phyloP scores from a whole-genome alignment of 2,113 vertebrate species.

The Callipepla squamata region DNA sequence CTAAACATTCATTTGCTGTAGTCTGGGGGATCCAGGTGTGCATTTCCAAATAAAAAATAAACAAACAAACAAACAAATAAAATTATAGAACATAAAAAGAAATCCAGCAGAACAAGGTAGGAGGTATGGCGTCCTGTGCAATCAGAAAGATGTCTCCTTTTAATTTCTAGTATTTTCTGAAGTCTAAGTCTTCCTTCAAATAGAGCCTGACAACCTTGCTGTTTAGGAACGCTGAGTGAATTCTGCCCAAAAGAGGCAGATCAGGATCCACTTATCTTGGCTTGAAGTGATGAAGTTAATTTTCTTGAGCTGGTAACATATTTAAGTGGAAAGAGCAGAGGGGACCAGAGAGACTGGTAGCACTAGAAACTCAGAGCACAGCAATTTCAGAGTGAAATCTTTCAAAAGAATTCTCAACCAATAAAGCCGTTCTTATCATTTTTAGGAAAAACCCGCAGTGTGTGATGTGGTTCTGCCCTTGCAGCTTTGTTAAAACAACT shows the following conservation, averaged over 20 bases:
- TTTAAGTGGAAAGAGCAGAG: fast-evolving
- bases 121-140: background rate
- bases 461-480: background rate
- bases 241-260: fast-evolving
- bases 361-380: fast-evolving
- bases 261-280: background rate
- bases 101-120: background rate
- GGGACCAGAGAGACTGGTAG: background rate
- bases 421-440: background rate
- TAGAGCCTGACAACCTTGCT: fast-evolving
- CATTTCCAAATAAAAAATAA: background rate
- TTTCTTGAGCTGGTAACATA: background rate
- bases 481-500: background rate
- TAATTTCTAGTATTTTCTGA: background rate
- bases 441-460: fast-evolving
- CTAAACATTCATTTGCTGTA: background rate
- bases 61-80: background rate
- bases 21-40: fast-evolving
- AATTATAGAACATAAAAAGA: background rate
- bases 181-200: background rate
- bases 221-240: background rate
- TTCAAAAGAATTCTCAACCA: background rate
- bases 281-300: background rate
- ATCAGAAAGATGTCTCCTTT: fast-evolving
- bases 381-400: background rate